phyloP scores from a whole-genome alignment of 1,140 invertebrate genomes.

The Armadillidium nasatum region DNA sequence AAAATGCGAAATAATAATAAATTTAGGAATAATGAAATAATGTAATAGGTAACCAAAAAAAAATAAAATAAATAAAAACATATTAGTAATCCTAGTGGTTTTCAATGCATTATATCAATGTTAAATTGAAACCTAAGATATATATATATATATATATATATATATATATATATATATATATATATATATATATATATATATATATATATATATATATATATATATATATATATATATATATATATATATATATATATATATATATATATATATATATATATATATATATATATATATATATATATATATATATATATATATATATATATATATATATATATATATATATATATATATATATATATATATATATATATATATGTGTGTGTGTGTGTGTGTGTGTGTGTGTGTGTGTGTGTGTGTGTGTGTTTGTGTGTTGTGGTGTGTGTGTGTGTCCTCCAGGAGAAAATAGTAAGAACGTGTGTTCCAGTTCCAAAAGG shows the following conservation, averaged over 20 bases:
- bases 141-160: conserved; percentile 9
- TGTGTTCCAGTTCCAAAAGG: neutral
- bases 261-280: conserved; percentile 12
- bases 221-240: conserved; percentile 21
- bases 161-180: neutral
- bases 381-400: conserved; percentile 7
- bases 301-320: neutral
- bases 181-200: neutral
- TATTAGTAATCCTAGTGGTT: too few relatives aligned
- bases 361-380: conserved; percentile 12
- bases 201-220: neutral
- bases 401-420: conserved; percentile 1
- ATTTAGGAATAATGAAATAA: too few relatives aligned
- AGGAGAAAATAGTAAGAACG: too few relatives aligned
- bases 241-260: neutral
- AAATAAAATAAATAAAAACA: too few relatives aligned
- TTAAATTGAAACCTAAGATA: neutral
- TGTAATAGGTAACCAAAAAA: too few relatives aligned
- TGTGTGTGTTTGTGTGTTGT: conserved; percentile 9
- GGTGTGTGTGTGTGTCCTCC: neutral
- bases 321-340: conserved; percentile 12
- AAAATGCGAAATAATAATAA: too few relatives aligned
- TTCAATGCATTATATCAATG: too few relatives aligned
- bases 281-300: conserved; percentile 11
- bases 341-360: conserved; percentile 11